phyloP scores from a whole-genome alignment of 2,888 invertebrate species.

The Eulithis prunata region DNA sequence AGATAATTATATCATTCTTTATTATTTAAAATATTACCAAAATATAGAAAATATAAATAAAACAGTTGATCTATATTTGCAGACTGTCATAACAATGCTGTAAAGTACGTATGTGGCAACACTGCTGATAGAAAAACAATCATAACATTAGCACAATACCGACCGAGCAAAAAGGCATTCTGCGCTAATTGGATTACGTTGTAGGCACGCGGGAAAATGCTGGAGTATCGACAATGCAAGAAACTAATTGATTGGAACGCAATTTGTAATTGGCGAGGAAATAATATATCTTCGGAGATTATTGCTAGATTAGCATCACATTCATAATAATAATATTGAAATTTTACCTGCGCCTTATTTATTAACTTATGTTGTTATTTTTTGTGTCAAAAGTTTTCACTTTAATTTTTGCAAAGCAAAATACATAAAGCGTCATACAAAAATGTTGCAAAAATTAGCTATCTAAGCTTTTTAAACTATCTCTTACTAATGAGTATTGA shows the following conservation, averaged over 20 bases:
- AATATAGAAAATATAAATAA: too few species aligned
- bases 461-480: too few species aligned
- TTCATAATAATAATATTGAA: too few species aligned
- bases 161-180: conserved; percentile 21
- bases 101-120: conserved; percentile 6
- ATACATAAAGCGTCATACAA: too few species aligned
- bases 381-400: too few species aligned
- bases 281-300: conserved; percentile 2
- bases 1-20: too few species aligned
- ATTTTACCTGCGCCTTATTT: too few species aligned
- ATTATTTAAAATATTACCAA: not conserved
- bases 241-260: conserved; percentile 30
- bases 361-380: too few species aligned
- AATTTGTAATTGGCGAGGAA: conserved; percentile 9
- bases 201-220: conserved; percentile 27
- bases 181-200: conserved; percentile 37
- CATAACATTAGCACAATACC: conserved; percentile 30
- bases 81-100: not conserved
- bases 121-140: conserved; percentile 28
- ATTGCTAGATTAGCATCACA: not conserved
- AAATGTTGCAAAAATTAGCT: too few species aligned
- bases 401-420: too few species aligned
- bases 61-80: too few species aligned
- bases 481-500: too few species aligned
- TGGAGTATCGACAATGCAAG: conserved; percentile 33